Percentiles rank a stretch among this genome's conserved stretches.
Conservation (phyloP, 2,113 vertebrate species). For the Sebastes schlegelii region DNA sequence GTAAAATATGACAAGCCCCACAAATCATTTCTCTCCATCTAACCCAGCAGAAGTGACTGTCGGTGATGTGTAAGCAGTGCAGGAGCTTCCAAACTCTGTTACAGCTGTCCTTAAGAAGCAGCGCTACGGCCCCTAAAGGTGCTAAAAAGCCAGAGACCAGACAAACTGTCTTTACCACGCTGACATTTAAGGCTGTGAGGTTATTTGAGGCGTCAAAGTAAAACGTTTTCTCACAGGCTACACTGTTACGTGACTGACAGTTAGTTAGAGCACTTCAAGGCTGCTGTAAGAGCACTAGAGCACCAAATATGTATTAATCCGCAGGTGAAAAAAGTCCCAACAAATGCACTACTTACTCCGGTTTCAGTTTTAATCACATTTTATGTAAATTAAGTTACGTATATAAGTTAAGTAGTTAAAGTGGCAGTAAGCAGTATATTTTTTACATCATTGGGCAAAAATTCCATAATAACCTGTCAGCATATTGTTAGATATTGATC, state of each 20-base stretch:
- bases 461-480: no score
- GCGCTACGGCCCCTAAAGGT: background rate
- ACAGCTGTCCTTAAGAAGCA: background rate
- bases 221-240: background rate
- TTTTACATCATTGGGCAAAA: no score
- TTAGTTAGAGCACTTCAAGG: no score
- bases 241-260: background rate
- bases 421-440: no score
- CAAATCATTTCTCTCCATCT: conserved; percentile 31
- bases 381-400: no score
- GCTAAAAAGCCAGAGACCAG: background rate
- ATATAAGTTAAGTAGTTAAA: no score
- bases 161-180: background rate
- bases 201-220: background rate
- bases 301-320: no score
- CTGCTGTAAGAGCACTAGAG: no score
- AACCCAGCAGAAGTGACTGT: conserved; percentile 5
- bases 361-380: no score
- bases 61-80: background rate
- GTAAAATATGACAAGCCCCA: conserved; percentile 60
- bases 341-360: no score
- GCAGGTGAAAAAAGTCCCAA: no score
- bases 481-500: no score
- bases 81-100: background rate
- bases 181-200: background rate